phyloP scores from a whole-genome alignment of 2,113 vertebrate genomes.

The Prionailurus viverrinus region DNA sequence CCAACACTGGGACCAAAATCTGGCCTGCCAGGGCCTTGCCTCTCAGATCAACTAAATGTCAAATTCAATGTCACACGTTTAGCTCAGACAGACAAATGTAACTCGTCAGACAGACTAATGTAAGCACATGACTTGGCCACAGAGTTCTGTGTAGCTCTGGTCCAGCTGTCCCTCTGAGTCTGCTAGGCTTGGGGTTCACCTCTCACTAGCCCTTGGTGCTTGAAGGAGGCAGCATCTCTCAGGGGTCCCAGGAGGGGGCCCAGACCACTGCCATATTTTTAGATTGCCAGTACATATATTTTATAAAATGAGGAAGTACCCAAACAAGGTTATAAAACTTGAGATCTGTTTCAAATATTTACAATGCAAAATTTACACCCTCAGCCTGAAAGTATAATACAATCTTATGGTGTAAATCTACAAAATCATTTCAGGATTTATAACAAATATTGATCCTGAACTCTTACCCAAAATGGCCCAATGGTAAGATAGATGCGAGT shows the following conservation, averaged over 20 bases:
- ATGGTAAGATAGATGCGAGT: not conserved
- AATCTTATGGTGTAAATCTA: not conserved
- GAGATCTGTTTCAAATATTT: not conserved
- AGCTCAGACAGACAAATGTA: not conserved
- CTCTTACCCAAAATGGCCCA: not conserved
- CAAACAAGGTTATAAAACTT: not conserved
- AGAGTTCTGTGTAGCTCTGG: not conserved
- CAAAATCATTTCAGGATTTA: not conserved
- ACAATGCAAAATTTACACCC: slow-evolving; percentile 32
- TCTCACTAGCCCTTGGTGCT: not conserved
- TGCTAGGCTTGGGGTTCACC: not conserved
- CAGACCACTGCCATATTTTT: not conserved
- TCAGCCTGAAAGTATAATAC: not conserved
- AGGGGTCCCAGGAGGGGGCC: not conserved
- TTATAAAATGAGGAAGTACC: not conserved
- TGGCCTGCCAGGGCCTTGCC: not conserved
- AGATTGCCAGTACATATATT: not conserved
- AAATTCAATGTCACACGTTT: not conserved
- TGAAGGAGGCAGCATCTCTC: not conserved
- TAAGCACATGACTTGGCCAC: not conserved
- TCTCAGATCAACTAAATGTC: not conserved
- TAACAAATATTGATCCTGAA: not conserved
- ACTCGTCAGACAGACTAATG: not conserved
- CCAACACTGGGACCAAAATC: not conserved
- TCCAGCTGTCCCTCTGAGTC: not conserved